A percentile compares a stretch with the other conserved stretches of the same genome.
phyloP scores from a whole-genome alignment of 2,113 vertebrate species.

The Ranitomeya imitator region DNA sequence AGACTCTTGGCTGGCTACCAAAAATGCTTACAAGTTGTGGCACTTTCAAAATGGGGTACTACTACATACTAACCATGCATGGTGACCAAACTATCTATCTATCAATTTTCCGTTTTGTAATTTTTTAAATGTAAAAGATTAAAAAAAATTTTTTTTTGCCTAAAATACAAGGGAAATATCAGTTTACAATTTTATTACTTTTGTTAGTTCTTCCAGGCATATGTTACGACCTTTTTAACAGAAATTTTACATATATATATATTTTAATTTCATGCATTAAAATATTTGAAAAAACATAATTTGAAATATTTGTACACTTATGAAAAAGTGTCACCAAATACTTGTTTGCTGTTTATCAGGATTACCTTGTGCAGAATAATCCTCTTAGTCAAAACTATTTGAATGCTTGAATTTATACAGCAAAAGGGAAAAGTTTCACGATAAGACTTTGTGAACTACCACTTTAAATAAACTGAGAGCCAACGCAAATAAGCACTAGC shows the following conservation, averaged over 20 bases:
- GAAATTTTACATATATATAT: not conserved
- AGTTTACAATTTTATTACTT: not conserved
- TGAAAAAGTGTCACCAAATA: not conserved
- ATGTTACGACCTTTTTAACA: not conserved
- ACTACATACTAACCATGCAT: too few relatives aligned
- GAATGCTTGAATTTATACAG: constrained; percentile 34
- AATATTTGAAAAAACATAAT: not conserved
- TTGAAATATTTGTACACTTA: not conserved
- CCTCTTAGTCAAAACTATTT: constrained; percentile 51
- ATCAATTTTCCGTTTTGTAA: too few relatives aligned
- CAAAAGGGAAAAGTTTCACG: constrained; percentile 47
- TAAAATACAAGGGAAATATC: too few relatives aligned
- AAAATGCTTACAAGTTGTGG: too few relatives aligned
- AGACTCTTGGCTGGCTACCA: too few relatives aligned
- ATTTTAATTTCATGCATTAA: not conserved
- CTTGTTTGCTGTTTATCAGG: constrained; percentile 20
- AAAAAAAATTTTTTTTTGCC: too few relatives aligned
- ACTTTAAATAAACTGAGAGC: constrained; percentile 32
- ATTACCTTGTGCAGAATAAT: constrained; percentile 26
- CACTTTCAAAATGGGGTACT: too few relatives aligned
- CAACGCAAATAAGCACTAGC: constrained; percentile 29
- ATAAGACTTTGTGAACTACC: constrained; percentile 53
- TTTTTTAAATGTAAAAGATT: too few relatives aligned
- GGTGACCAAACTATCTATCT: too few relatives aligned
- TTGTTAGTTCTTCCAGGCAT: not conserved